phyloP scores from a whole-genome alignment of 2,888 invertebrate species.

The Drosophila dives region DNA sequence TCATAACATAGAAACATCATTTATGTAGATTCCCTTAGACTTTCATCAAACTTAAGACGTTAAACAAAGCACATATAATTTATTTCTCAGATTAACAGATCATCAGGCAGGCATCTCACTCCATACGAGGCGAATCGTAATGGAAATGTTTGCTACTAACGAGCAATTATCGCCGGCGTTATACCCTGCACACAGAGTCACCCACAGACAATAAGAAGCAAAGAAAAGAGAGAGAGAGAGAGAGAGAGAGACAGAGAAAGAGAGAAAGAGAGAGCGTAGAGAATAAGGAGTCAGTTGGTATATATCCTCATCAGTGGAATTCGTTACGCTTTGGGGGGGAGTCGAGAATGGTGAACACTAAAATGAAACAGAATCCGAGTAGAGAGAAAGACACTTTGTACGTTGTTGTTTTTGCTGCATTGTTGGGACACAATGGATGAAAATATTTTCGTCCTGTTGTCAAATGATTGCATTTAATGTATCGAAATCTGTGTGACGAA shows the following conservation, averaged over 20 bases:
- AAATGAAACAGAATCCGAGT: constrained; percentile 4
- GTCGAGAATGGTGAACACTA: constrained; percentile 43
- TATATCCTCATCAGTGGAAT: constrained; percentile 62
- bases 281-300: constrained; percentile 44
- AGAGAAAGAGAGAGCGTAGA: constrained; percentile 2
- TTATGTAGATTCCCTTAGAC: background rate
- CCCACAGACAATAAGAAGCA: constrained; percentile 35
- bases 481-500: constrained; percentile 85
- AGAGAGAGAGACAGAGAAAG: constrained; percentile 1
- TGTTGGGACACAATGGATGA: constrained; percentile 80
- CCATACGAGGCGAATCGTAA: constrained; percentile 16
- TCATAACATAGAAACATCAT: background rate
- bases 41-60: background rate
- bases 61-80: background rate
- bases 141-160: constrained; percentile 70
- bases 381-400: constrained; percentile 23
- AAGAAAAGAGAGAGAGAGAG: background rate
- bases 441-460: constrained; percentile 85
- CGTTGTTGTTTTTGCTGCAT: constrained; percentile 44
- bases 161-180: constrained; percentile 77
- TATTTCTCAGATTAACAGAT: background rate
- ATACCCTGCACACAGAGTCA: constrained; percentile 47
- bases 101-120: constrained; percentile 27
- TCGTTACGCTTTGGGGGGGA: constrained; percentile 81
- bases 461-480: constrained; percentile 85